Conservation (phyloP, 2,888 invertebrate species). For the Hartigia nigra region DNA sequence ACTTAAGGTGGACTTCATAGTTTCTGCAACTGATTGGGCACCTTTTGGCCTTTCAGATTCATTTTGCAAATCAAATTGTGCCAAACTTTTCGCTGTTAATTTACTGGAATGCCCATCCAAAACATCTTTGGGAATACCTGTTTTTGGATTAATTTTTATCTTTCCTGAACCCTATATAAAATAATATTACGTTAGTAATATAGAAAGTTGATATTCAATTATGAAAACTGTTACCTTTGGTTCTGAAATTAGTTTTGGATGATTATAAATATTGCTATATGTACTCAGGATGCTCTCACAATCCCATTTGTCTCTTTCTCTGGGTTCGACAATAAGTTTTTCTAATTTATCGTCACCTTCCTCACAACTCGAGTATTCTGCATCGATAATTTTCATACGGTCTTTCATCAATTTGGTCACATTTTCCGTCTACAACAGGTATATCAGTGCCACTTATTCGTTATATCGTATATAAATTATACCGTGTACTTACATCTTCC, state of each 20-base stretch:
- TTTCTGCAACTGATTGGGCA: conserved; percentile 71
- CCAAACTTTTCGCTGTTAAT: conserved; percentile 77
- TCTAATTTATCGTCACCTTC: conserved; percentile 72
- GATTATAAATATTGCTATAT: conserved; percentile 92
- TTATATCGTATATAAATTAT: not conserved
- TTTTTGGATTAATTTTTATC: conserved; percentile 78
- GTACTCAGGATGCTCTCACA: conserved; percentile 92
- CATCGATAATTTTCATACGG: conserved; percentile 50
- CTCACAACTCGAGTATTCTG: conserved; percentile 47
- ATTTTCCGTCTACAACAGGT: conserved; percentile 47
- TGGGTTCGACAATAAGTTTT: conserved; percentile 72
- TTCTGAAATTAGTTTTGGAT: conserved; percentile 87
- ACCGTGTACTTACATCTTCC: conserved; percentile 44
- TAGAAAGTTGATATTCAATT: conserved; percentile 4
- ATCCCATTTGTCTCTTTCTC: conserved; percentile 82
- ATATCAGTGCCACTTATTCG: not conserved
- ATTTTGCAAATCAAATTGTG: conserved; percentile 72
- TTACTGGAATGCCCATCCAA: conserved; percentile 71
- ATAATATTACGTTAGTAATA: conserved; percentile 14
- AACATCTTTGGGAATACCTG: conserved; percentile 79
- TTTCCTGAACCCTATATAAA: conserved; percentile 68
- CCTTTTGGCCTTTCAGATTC: conserved; percentile 59
- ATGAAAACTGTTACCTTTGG: conserved; percentile 68
- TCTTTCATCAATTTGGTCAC: conserved; percentile 55
- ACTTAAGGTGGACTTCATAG: conserved; percentile 77